Evolutionary conservation across 2,888 invertebrate genomes (phyloP), one percentile per base, ranked within the genome.

Genomic region (Cantharis rufa): DNA sequence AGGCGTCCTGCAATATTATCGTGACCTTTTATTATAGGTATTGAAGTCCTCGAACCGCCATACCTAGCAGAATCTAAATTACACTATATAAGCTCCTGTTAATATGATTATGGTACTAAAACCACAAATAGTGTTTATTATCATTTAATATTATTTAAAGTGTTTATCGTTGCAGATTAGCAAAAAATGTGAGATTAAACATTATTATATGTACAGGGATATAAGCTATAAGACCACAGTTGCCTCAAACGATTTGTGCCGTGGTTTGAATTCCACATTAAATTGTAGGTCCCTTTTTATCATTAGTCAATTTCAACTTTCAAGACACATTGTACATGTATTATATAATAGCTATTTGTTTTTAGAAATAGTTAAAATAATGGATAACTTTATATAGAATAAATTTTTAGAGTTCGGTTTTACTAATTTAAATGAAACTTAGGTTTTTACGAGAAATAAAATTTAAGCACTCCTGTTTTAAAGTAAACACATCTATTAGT

Each of bases 401-500:
- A 48, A 5, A 48, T 21, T 21, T n/a, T 16, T 63, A 3, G 16
- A 16, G 18, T 66, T 66, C n/a, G 64, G 15, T 21, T 21, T 15
- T 21, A 71, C 62, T 71, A 28, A 68, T 64, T 72, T 72, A 72
- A 72, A 72, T 48, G 66, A 72, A 72, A 64, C 61, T 72, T 66
- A 61, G 72, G 68, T 28, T 64, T 72, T 72, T 72, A 72, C 66
- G 48, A 64, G 66, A 72, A 66, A 72, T 72, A 72, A 72, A 72
- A 32, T 72, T 72, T 66, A 48, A 72, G 72, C 72, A 66, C 48
- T 61, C 66, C 72, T 72, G 72, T 64, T 72, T 72, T 72, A 72
- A 66, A 66, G 64, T 66, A 66, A 72, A 66, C 72, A 72, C 66
- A 72, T 72, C 72, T 72, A 72, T 72, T 72, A 72, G 72, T 72